A percentile compares a stretch with the other conserved stretches of the same genome.
phyloP scores from a whole-genome alignment of 1,140 invertebrate species.

The Wasmannia auropunctata region DNA sequence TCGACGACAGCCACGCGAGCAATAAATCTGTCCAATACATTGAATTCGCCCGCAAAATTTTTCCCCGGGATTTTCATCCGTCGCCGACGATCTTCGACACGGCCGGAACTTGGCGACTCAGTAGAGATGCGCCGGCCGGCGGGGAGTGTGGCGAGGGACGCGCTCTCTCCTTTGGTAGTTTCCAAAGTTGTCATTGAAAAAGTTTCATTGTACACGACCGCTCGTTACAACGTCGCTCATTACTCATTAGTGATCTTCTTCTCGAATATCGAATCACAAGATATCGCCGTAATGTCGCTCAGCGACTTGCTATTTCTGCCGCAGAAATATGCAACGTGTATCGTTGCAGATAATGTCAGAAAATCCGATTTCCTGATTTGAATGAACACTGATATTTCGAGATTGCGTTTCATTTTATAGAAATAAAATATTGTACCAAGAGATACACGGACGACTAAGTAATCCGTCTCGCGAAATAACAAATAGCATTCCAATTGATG shows the following conservation, averaged over 20 bases:
- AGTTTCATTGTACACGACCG: conserved; percentile 40
- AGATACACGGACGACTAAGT: neutral
- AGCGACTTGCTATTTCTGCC: neutral
- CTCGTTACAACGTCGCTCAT: conserved; percentile 33
- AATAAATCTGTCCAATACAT: conserved; percentile 56
- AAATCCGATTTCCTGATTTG: conserved; percentile 5
- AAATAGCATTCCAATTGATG: neutral
- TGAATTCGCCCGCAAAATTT: conserved; percentile 53
- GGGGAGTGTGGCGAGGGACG: neutral
- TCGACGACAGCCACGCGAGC: conserved; percentile 57
- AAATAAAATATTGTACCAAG: neutral
- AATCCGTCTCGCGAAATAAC: neutral
- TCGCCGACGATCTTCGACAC: conserved; percentile 19
- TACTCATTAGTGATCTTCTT: conserved; percentile 49
- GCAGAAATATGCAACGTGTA: neutral
- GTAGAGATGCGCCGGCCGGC: neutral
- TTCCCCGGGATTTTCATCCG: conserved; percentile 38
- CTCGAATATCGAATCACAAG: conserved; percentile 1
- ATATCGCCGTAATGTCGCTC: neutral
- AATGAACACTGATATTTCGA: neutral
- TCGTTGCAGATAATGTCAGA: neutral
- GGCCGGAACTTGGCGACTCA: neutral
- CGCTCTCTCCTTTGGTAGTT: neutral
- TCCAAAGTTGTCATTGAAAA: conserved; percentile 54
- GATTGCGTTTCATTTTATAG: neutral